Evolutionary conservation across 2,888 invertebrate species (phyloP).

Genomic region (Chaetogeoica ovagalla): DNA sequence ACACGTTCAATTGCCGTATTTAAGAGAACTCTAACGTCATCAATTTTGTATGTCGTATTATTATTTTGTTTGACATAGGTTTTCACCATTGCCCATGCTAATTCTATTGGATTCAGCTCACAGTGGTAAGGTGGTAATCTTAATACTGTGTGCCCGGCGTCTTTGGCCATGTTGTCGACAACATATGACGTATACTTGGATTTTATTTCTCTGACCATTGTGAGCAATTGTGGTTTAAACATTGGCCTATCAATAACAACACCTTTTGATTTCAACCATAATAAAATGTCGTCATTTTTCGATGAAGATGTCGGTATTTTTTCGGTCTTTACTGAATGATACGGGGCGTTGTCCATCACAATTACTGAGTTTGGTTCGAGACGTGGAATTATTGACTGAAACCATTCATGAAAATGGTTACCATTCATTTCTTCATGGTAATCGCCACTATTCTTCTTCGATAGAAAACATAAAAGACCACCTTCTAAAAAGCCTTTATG

Average conservation of each 20-base stretch:
- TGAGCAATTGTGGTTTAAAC: background rate
- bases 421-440: constrained; percentile 2
- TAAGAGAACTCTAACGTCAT: background rate
- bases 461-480: background rate
- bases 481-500: background rate
- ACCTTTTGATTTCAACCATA: background rate
- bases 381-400: background rate
- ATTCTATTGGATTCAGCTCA: background rate
- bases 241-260: background rate
- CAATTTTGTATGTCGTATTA: background rate
- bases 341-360: background rate
- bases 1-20: too few relatives aligned
- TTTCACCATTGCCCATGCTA: background rate
- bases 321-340: background rate
- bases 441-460: background rate
- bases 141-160: background rate
- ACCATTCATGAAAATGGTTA: background rate
- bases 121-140: background rate
- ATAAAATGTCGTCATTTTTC: background rate
- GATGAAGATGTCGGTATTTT: background rate
- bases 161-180: background rate
- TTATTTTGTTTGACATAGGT: background rate
- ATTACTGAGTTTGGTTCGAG: background rate
- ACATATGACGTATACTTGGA: background rate
- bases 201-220: background rate